Percentiles rank a stretch among this genome's conserved stretches.
These are phyloP conservation scores for Hyposmocoma kahamanoa DNA, from an alignment of 1,140 invertebrate species.

Conservation along the genomic window DNA sequence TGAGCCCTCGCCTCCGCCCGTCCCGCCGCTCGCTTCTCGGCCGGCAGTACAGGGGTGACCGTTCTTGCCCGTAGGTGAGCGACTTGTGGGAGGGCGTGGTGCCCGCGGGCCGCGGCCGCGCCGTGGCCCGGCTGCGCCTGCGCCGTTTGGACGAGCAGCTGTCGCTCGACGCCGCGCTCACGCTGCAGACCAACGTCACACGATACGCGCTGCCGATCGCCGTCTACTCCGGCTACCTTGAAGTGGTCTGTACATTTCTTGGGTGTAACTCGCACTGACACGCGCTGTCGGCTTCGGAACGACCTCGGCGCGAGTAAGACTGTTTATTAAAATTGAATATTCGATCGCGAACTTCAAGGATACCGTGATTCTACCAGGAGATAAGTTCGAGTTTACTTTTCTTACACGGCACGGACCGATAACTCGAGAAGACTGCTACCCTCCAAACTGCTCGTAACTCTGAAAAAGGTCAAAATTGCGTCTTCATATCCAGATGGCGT, in stretches of 20 bases:
- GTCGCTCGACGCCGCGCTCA: conserved; percentile 27
- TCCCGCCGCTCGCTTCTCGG: conserved; percentile 11
- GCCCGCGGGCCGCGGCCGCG: neutral
- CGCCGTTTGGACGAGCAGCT: conserved; percentile 12
- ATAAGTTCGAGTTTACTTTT: no score
- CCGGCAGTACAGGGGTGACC: conserved; percentile 11
- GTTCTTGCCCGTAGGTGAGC: no score
- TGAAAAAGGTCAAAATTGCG: no score
- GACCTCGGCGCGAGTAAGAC: neutral
- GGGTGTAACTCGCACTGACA: neutral
- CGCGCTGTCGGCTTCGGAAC: neutral
- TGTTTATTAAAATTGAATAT: no score
- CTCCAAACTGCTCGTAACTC: no score
- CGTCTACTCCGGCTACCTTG: conserved; percentile 43
- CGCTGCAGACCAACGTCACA: conserved; percentile 45
- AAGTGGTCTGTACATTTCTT: conserved; percentile 29
- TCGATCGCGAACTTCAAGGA: no score
- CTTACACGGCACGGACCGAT: no score
- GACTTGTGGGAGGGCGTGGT: conserved; percentile 15
- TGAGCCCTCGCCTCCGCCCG: neutral
- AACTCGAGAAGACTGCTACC: no score
- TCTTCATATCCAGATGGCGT: no score
- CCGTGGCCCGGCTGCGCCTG: conserved; percentile 8
- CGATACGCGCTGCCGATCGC: conserved; percentile 39
- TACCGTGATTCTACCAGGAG: no score